phyloP scores from a whole-genome alignment of 1,140 invertebrate species.

The Hypsibius dujardini region DNA sequence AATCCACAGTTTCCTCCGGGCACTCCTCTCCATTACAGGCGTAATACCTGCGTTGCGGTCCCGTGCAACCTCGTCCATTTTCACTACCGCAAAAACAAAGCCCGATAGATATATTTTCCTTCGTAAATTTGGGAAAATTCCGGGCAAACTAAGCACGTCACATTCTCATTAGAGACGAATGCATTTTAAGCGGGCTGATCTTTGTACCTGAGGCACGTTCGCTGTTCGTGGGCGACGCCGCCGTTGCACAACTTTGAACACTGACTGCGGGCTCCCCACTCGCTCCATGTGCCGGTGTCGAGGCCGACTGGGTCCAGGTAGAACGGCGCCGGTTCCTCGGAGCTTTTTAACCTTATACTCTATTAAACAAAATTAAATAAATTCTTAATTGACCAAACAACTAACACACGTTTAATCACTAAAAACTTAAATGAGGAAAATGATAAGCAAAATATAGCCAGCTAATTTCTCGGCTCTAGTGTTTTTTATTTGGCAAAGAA shows the following conservation, averaged over 20 bases:
- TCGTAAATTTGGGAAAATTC: too few relatives aligned
- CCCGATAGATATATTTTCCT: too few relatives aligned
- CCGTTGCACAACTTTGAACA: slow-evolving; percentile 74
- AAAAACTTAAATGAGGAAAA: too few relatives aligned
- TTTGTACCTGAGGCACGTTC: slow-evolving; percentile 27
- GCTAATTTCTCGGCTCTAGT: too few relatives aligned
- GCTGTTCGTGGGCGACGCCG: slow-evolving; percentile 48
- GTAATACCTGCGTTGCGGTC: slow-evolving; percentile 58
- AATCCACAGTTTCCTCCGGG: slow-evolving; percentile 53
- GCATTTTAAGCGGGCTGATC: background rate
- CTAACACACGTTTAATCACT: too few relatives aligned
- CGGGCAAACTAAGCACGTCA: too few relatives aligned
- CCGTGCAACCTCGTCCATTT: slow-evolving; percentile 40
- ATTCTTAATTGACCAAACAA: too few relatives aligned
- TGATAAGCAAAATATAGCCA: too few relatives aligned
- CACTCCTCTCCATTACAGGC: slow-evolving; percentile 75
- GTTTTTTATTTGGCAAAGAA: too few relatives aligned
- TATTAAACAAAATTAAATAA: background rate
- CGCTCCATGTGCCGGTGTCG: slow-evolving; percentile 30
- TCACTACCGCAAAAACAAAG: slow-evolving; percentile 11
- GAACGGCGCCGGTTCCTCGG: background rate
- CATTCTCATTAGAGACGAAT: too few relatives aligned
- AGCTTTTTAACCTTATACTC: background rate
- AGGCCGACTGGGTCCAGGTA: slow-evolving; percentile 14
- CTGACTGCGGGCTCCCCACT: slow-evolving; percentile 52